Evolutionary conservation across 2,888 invertebrate genomes (phyloP).

Genomic region (Yponomeuta sedellus): DNA sequence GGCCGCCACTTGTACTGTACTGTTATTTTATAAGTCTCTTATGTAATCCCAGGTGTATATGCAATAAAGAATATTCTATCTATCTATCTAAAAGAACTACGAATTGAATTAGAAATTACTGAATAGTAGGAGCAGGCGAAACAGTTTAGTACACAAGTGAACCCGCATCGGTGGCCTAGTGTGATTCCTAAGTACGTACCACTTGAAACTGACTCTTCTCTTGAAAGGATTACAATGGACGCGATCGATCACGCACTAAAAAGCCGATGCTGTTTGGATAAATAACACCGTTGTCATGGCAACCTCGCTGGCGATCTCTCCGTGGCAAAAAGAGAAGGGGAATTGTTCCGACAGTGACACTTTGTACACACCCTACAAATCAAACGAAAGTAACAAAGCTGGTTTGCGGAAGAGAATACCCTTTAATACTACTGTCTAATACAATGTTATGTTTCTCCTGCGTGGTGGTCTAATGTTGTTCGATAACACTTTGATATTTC

Average conservation of each 20-base stretch:
- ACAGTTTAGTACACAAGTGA: too few species aligned
- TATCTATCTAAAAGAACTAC: too few species aligned
- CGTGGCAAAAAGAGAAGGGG: not conserved
- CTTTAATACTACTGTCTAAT: not conserved
- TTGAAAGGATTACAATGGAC: not conserved
- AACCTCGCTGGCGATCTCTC: not conserved
- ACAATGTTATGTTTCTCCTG: not conserved
- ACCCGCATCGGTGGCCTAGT: too few species aligned
- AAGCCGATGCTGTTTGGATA: not conserved
- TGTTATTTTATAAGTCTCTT: too few species aligned
- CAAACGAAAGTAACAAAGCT: not conserved
- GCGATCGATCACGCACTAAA: not conserved
- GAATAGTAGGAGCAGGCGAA: too few species aligned
- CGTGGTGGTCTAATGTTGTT: not conserved
- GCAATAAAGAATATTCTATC: too few species aligned
- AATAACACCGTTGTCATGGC: constrained; percentile 1
- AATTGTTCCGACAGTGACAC: not conserved
- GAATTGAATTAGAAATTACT: too few species aligned
- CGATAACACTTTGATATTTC: not conserved
- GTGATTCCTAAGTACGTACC: not conserved
- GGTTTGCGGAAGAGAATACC: not conserved
- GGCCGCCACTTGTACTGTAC: too few species aligned
- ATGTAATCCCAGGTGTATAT: too few species aligned
- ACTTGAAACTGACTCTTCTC: not conserved
- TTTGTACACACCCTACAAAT: not conserved